A percentile compares a stretch with the other conserved stretches of the same genome.
Conservation (phyloP, 2,797 vertebrate species). For the Linurgus olivaceus region DNA sequence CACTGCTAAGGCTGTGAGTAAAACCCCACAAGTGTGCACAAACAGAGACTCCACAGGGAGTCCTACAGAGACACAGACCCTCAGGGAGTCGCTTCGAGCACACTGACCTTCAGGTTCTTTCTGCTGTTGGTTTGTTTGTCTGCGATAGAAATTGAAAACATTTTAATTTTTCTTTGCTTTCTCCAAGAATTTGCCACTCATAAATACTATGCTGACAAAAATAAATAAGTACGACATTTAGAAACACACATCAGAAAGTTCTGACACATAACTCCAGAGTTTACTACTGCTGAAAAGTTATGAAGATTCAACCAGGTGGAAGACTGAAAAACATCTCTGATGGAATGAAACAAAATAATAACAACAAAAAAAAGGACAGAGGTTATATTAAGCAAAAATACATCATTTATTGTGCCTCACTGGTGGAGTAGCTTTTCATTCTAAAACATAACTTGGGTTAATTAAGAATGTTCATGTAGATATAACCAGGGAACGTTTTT, state of each 20-base stretch:
- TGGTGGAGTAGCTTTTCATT: neutral
- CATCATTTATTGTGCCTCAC: neutral
- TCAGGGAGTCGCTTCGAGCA: fast-evolving
- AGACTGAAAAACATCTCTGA: neutral
- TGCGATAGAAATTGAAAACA: neutral
- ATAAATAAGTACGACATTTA: neutral
- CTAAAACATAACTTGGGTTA: neutral
- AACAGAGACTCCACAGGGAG: neutral
- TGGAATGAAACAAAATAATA: neutral
- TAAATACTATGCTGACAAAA: neutral
- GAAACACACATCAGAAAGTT: neutral
- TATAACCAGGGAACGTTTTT: neutral
- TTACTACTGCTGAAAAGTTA: neutral
- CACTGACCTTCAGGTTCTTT: neutral
- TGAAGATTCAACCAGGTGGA: neutral
- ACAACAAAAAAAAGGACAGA: neutral
- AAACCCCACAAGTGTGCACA: neutral
- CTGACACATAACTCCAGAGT: neutral
- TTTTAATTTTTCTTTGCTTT: neutral
- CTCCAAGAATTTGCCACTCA: neutral
- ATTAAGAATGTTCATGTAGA: neutral
- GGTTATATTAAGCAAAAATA: neutral
- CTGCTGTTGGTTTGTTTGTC: neutral
- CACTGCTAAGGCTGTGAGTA: slow-evolving; percentile 91
- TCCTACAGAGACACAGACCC: neutral